These are phyloP conservation scores for Drosophila micromelanica DNA, from an alignment of 1,140 invertebrate genomes.

Conservation along the genomic window DNA sequence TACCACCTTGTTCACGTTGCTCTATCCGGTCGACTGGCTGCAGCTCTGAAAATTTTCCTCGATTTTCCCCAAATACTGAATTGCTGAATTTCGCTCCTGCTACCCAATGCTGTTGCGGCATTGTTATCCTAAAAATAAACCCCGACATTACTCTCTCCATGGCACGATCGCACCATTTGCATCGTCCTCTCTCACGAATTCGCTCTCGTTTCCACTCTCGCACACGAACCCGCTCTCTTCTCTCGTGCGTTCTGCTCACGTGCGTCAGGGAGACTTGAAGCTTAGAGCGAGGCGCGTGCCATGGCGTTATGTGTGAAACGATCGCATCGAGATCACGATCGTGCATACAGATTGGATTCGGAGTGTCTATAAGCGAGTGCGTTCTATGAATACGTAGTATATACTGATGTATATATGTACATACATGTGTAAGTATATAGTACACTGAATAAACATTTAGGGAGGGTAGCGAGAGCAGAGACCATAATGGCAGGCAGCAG, in stretches of 20 bases:
- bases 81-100: conserved; percentile 48
- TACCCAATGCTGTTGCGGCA: conserved; percentile 55
- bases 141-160: conserved; percentile 20
- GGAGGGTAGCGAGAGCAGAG: conserved; percentile 5
- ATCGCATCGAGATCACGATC: conserved; percentile 59
- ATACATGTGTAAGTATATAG: conserved; percentile 2
- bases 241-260: conserved; percentile 52
- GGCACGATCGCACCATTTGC: conserved; percentile 26
- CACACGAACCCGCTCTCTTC: conserved; percentile 13
- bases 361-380: conserved; percentile 53
- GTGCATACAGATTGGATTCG: conserved; percentile 38
- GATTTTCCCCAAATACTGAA: conserved; percentile 62
- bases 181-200: conserved; percentile 14
- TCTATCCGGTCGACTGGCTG: conserved; percentile 74
- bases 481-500: conserved; percentile 26
- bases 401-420: conserved; percentile 12
- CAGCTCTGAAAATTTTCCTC: conserved; percentile 61
- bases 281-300: conserved; percentile 64
- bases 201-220: conserved; percentile 30
- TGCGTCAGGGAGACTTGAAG: conserved; percentile 34
- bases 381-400: conserved; percentile 14
- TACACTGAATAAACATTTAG: conserved; percentile 21
- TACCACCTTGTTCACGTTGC: conserved; percentile 71
- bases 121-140: conserved; percentile 82
- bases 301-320: conserved; percentile 56